These are phyloP conservation scores for Anniella stebbinsi DNA, from an alignment of 2,797 vertebrate genomes.

Conservation along the genomic window DNA sequence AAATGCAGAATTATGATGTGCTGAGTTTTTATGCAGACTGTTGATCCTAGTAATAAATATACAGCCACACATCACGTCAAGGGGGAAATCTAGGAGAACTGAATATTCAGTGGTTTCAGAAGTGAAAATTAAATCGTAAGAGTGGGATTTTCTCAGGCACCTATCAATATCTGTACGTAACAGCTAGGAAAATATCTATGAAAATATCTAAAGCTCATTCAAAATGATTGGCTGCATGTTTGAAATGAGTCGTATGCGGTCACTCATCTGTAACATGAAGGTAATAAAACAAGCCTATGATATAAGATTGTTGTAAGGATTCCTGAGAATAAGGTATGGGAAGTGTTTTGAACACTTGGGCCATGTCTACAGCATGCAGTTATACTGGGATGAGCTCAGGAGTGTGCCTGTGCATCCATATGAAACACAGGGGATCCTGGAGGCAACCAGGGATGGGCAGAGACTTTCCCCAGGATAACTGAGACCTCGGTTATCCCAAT, in stretches of 20 bases:
- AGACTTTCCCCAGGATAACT: too few species aligned
- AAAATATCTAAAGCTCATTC: neutral
- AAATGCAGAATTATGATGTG: slow-evolving; percentile 2
- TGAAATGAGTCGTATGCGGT: neutral
- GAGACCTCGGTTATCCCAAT: too few species aligned
- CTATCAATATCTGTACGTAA: neutral
- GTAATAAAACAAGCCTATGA: neutral
- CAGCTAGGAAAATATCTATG: neutral
- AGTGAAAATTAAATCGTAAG: neutral
- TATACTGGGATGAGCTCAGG: too few species aligned
- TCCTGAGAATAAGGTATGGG: neutral
- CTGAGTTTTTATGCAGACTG: slow-evolving; percentile 12
- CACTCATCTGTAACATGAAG: too few species aligned
- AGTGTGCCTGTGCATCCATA: too few species aligned
- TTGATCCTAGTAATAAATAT: slow-evolving; percentile 9
- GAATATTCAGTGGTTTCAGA: neutral
- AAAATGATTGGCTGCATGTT: neutral
- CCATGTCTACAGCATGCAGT: too few species aligned
- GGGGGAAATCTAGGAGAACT: neutral
- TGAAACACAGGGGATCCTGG: too few species aligned
- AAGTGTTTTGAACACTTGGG: too few species aligned
- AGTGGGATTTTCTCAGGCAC: slow-evolving; percentile 7
- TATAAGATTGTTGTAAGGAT: neutral
- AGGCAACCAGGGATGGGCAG: too few species aligned
- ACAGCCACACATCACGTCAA: neutral